Percentiles rank a stretch among this genome's conserved stretches.
These are phyloP conservation scores for Cephalopterus ornatus DNA, from an alignment of 2,113 vertebrate species.

Conservation along the genomic window DNA sequence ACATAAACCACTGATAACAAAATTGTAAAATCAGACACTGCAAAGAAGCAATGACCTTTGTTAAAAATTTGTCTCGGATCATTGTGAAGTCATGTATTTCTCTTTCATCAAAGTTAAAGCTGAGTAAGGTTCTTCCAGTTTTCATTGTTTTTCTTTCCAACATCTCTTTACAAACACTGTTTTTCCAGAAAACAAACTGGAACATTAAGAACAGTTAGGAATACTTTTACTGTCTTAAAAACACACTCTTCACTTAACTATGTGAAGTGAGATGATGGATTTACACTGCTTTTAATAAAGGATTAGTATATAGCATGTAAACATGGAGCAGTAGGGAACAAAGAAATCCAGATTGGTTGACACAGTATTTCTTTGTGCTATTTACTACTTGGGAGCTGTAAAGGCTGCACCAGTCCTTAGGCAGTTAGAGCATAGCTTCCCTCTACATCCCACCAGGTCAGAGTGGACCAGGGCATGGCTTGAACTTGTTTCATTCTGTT, in stretches of 20 bases:
- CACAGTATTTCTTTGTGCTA: neutral
- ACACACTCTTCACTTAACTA: neutral
- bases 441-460: neutral
- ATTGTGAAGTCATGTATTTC: neutral
- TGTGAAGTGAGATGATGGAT: neutral
- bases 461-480: rapidly evolving
- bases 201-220: neutral
- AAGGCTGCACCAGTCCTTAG: neutral
- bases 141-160: neutral
- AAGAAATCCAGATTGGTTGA: neutral
- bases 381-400: neutral
- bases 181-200: neutral
- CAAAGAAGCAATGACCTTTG: neutral
- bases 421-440: neutral
- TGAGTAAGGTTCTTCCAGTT: neutral
- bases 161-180: neutral
- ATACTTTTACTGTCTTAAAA: neutral
- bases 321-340: neutral
- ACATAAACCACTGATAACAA: neutral
- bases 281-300: neutral
- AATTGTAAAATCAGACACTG: neutral
- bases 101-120: neutral
- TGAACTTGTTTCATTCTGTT: neutral
- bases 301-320: neutral
- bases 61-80: neutral